phyloP scores from a whole-genome alignment of 2,113 vertebrate species.

The Osmerus eperlanus region DNA sequence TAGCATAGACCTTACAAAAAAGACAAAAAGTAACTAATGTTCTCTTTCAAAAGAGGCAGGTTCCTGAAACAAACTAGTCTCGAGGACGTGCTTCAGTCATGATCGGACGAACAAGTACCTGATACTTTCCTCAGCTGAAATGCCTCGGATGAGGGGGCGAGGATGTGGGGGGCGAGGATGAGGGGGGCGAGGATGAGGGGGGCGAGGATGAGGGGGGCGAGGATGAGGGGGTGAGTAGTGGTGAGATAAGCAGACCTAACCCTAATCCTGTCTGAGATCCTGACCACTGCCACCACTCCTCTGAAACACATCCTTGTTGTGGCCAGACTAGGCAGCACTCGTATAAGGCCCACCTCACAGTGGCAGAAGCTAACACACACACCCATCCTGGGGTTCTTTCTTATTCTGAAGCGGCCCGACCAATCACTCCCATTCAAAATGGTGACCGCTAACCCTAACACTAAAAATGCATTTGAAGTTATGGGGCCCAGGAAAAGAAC shows the following conservation, averaged over 20 bases:
- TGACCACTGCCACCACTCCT: constrained; percentile 3
- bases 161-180: no score
- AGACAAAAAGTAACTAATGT: constrained; percentile 1
- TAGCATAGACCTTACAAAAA: neutral
- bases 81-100: no score
- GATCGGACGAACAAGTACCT: no score
- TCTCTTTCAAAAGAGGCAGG: constrained; percentile 24
- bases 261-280: neutral
- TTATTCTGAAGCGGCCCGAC: neutral
- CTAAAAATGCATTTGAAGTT: neutral
- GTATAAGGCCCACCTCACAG: constrained; percentile 56
- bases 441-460: neutral
- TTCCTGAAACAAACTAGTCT: no score
- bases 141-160: no score
- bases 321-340: constrained; percentile 22
- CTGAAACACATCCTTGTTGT: constrained; percentile 34
- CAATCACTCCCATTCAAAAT: neutral
- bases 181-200: no score
- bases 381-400: constrained; percentile 8
- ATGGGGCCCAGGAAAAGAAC: constrained; percentile 11
- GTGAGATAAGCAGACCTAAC: no score
- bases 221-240: neutral
- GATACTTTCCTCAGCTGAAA: no score
- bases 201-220: no score
- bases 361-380: constrained; percentile 5